Evolutionary conservation across 2,113 vertebrate genomes (phyloP), one percentile per base, ranked within the genome.

Genomic region (Phyllostomus discolor): DNA sequence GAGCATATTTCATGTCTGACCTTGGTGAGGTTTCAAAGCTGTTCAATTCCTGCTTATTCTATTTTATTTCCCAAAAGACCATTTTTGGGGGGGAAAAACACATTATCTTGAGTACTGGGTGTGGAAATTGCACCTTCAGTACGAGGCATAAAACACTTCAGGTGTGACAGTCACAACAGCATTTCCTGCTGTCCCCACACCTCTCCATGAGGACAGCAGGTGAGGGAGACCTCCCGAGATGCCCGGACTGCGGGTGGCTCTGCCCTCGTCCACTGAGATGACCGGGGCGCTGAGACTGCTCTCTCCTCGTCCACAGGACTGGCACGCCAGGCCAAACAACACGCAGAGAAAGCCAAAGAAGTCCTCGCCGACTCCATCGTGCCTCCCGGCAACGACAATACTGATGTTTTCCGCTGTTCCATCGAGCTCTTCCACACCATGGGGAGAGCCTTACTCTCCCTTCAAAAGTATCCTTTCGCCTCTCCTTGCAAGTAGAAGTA

Each of bases 401-500:
- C 83, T 6, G 93, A 97, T n/a, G 73, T 97, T 35, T 95, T 98
- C 90, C 92, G 80, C 57, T 99, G 98, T 95, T 98, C 98, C 1
- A 92, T 99, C 64, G 96, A 97, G 69, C 91, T 98, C 69, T 97
- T 98, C 90, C 97, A 96, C 57, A 98, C 97, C 38, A 54, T 98
- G 91, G 98, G 98, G 91, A 98, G 96, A 83, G 97, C 98, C 66
- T 75, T 97, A 17, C 94, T 96, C 35, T 90, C 98, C 75, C 97
- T 98, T 87, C 97, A 97, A 22, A 98, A 98, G 98, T 98, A 98
- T 98, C 98, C 96, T 98, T 98, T 97, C 83, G 84, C 67, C 20
- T 84, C 59, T 88, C 24, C 70, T 96, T 88, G 26, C 54, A 88
- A n/a, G 46, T 12, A 5, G 54, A 88, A 59, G 84, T 35, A 1